Conservation (phyloP, 92 coral and sea anemone genomes). For the Zoanthus sociatus region DNA sequence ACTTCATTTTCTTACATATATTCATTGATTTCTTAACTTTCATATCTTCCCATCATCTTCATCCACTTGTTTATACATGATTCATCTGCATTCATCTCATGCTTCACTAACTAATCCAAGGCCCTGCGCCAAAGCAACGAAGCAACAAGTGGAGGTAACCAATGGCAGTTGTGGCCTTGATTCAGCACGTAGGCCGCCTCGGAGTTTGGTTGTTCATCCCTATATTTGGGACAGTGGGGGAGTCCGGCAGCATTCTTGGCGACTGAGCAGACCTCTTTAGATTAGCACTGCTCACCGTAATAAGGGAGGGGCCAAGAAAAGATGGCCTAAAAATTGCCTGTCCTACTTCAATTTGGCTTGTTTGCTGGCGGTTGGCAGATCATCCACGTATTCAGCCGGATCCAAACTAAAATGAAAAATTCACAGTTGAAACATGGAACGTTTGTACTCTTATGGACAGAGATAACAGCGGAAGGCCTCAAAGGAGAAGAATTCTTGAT, state of each 20-base stretch:
- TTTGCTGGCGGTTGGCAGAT: neutral
- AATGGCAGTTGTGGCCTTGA: neutral
- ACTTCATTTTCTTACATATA: neutral
- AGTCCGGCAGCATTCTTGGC: neutral
- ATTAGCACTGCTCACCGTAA: neutral
- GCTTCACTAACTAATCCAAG: no score
- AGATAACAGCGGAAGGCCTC: neutral
- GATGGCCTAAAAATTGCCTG: constrained; percentile 1
- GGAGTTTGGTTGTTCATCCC: neutral
- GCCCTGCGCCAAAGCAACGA: neutral
- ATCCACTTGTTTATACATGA: neutral
- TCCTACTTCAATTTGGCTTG: neutral
- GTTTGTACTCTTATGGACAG: neutral
- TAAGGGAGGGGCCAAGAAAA: constrained; percentile 2
- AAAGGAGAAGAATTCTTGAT: neutral
- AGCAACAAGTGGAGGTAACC: neutral
- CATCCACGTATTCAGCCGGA: neutral
- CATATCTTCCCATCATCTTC: neutral
- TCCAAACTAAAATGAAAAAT: neutral
- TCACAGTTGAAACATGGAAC: neutral
- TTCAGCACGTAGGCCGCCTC: neutral
- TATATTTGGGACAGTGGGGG: neutral
- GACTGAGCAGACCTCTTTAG: neutral
- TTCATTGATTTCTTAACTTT: neutral
- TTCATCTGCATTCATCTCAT: no score